Evolutionary conservation across 1,140 invertebrate species (phyloP).

Genomic region (Plutomurus gul): DNA sequence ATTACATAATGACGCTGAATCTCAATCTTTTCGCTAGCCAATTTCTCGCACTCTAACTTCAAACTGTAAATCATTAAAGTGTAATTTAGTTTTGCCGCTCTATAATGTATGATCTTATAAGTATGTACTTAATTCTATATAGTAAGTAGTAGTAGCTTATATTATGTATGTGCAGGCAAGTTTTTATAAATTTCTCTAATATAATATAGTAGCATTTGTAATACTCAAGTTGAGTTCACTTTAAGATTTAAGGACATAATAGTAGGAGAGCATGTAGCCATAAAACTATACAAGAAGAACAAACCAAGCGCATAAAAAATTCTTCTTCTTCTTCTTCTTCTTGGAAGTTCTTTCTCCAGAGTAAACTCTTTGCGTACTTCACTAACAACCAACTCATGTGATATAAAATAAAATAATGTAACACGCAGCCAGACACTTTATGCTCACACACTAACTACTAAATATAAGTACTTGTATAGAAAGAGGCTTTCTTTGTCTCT

Average conservation of each 20-base stretch:
- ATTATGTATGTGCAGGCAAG: neutral
- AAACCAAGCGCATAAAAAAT: constrained; percentile 23
- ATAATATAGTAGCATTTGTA: neutral
- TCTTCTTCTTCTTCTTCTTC: too few relatives aligned
- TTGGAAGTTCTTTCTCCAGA: constrained; percentile 13
- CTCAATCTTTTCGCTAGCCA: constrained; percentile 69
- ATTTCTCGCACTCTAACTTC: constrained; percentile 68
- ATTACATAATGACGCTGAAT: constrained; percentile 61
- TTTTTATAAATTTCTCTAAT: constrained; percentile 8
- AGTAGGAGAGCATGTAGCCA: constrained; percentile 16
- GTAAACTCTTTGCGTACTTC: neutral
- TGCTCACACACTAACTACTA: neutral
- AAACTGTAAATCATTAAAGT: constrained; percentile 56
- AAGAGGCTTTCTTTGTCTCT: neutral
- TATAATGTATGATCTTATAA: neutral
- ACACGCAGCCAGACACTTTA: constrained; percentile 5
- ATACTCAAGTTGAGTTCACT: neutral
- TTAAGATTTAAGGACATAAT: constrained; percentile 8
- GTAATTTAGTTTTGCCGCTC: constrained; percentile 42
- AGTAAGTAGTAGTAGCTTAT: too few relatives aligned
- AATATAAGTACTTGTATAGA: too few relatives aligned
- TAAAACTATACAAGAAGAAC: constrained; percentile 12
- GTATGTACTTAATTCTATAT: neutral
- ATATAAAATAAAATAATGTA: constrained; percentile 26
- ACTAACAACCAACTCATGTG: neutral